phyloP scores from a whole-genome alignment of 2,888 invertebrate species.

The Portevinia maculata region DNA sequence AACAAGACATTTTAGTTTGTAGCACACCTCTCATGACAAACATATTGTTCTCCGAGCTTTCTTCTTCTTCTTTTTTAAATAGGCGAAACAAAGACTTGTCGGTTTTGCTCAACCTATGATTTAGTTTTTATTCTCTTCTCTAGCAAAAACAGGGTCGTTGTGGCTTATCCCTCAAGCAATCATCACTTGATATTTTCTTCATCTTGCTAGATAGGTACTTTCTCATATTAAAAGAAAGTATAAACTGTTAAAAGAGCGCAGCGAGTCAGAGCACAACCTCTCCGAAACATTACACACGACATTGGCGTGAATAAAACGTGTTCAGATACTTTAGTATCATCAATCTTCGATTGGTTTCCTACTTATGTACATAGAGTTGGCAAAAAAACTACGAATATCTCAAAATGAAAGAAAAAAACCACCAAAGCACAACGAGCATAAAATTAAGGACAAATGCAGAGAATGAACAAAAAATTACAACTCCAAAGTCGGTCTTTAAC shows the following conservation, averaged over 20 bases:
- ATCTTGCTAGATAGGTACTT: constrained; percentile 20
- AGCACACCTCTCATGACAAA: constrained; percentile 30
- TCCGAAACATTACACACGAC: constrained; percentile 41
- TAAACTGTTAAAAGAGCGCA: not conserved
- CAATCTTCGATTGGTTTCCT: constrained; percentile 67
- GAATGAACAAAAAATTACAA: constrained; percentile 6
- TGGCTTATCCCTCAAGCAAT: constrained; percentile 13
- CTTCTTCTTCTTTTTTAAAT: constrained; percentile 22
- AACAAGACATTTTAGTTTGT: constrained; percentile 36
- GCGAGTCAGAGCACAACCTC: not conserved
- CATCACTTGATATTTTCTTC: constrained; percentile 16
- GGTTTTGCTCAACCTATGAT: constrained; percentile 50
- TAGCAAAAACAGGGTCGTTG: not conserved
- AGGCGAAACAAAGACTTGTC: constrained; percentile 46
- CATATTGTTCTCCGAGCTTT: constrained; percentile 12
- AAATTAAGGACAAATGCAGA: constrained; percentile 49
- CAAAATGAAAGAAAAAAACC: constrained; percentile 14
- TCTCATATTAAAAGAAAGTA: constrained; percentile 63
- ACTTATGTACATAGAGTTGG: constrained; percentile 13
- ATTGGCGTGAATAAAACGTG: constrained; percentile 39
- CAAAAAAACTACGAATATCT: constrained; percentile 1
- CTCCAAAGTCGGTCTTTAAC: constrained; percentile 60
- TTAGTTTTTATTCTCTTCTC: constrained; percentile 31
- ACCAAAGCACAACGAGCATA: constrained; percentile 31
- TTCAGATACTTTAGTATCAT: constrained; percentile 55